Evolutionary conservation across 2,797 vertebrate genomes (phyloP).

Genomic region (Galaxias olidus): DNA sequence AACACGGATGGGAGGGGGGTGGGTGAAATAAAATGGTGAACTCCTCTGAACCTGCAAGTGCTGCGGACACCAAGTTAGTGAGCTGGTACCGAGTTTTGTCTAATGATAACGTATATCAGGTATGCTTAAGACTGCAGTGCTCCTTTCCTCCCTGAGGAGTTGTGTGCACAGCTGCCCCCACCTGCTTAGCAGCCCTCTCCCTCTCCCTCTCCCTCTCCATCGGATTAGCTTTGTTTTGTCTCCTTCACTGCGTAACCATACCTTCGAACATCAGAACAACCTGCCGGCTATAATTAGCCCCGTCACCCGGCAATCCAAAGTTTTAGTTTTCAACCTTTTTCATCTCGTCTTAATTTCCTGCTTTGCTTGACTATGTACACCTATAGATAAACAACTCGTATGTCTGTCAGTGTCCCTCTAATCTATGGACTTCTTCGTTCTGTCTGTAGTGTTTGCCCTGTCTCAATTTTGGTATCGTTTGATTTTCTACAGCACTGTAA

Average conservation of each 20-base stretch:
- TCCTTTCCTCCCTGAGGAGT: constrained; percentile 40
- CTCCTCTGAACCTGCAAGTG: constrained; percentile 6
- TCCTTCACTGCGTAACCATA: constrained; percentile 25
- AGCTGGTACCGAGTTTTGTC: constrained; percentile 29
- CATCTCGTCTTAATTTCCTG: constrained; percentile 13
- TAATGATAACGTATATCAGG: constrained; percentile 48
- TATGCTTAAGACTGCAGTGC: constrained; percentile 42
- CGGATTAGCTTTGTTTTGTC: constrained; percentile 46
- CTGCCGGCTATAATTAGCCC: constrained; percentile 71
- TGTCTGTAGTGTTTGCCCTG: neutral
- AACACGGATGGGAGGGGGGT: neutral
- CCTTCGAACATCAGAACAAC: constrained; percentile 56
- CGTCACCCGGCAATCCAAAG: constrained; percentile 55
- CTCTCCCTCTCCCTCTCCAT: neutral
- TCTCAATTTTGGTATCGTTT: neutral
- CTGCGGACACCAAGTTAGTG: constrained; percentile 24
- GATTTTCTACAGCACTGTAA: neutral
- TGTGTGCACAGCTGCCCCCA: constrained; percentile 62
- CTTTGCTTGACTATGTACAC: neutral
- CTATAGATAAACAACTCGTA: too few species aligned
- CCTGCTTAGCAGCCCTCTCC: constrained; percentile 59
- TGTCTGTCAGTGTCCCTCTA: neutral
- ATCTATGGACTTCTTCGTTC: constrained; percentile 21
- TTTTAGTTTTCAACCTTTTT: constrained; percentile 23
- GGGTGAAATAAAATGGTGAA: constrained; percentile 31